Conservation (phyloP, 2,113 vertebrate species). For the Pycnonotus jocosus region DNA sequence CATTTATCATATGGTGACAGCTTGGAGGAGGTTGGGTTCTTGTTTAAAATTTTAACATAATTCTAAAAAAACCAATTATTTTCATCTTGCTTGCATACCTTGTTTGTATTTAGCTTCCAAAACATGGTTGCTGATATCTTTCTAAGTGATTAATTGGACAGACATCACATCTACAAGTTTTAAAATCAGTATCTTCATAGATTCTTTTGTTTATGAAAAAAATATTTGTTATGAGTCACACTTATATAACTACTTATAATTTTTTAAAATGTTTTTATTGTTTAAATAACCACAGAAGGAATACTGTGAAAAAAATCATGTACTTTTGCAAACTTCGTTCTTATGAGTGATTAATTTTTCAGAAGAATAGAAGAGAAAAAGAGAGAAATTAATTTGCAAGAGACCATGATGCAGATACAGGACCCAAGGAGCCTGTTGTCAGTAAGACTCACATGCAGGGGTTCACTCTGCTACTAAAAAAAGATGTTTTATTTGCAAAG, state of each 20-base stretch:
- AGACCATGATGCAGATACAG: not conserved
- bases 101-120: not conserved
- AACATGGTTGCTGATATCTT: not conserved
- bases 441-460: not conserved
- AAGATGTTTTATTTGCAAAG: not conserved
- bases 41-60: not conserved
- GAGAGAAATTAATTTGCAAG: not conserved
- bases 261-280: not conserved
- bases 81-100: not conserved
- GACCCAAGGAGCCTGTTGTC: not conserved
- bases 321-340: not conserved
- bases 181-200: not conserved
- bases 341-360: not conserved
- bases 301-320: not conserved
- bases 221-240: not conserved
- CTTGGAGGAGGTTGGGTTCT: not conserved
- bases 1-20: not conserved
- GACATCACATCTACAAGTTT: not conserved
- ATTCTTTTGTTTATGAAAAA: not conserved
- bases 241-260: not conserved
- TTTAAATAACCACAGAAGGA: not conserved
- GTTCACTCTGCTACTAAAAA: not conserved
- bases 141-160: not conserved
- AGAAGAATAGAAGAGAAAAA: not conserved
- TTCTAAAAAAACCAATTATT: not conserved